Base-by-base conservation (phyloP, 2,113 vertebrate species). In the Caranx ignobilis region DNA sequence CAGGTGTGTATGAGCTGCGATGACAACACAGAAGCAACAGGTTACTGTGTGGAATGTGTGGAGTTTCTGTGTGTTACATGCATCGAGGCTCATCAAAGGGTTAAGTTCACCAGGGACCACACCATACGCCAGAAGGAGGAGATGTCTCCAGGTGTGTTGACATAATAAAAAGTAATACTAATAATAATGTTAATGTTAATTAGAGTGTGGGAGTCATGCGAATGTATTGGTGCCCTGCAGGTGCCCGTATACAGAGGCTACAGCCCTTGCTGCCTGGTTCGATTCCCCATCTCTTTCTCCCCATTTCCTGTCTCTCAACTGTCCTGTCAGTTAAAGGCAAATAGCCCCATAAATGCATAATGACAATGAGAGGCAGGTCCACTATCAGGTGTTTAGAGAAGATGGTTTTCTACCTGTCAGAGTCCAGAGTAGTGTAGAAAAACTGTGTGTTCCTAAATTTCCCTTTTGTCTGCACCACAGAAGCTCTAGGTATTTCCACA, bases 91-190 rank as follows among this genome's bases (percentile, higher is more conserved):
- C 98, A 99, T 86, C 98, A 99, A 66, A 94, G 98, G 77, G 98
- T 99, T 34, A 99, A 99, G 92, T 99, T 99, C 93, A 99, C 98
- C 60, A 96, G 98, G 73, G 98, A 99, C 81, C 98, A 99, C 87
- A 97, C 97, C 50, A 97, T 99, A 75, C 96, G 97, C 35, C 97
- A 98, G 84, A 99, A 99, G 85, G 97, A 99, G 61, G 98, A 99
- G 80, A 97, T 99, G 70, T 97, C 97, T 77, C 96, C 97, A 96
- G 98, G 97, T 67, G 47, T 66, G 34, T 61, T 2, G 1, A 63
- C 21, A 15, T 1, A 54, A 54, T 3, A 10, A 54, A 54, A n/a
- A 11, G n/a, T 19, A 21, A 10, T 2, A 21, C 26, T 26, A 26
- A 26, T 26, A 26, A 26, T 26, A 26, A 26, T 26, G 2, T n/a